Conservation (phyloP, 2,888 invertebrate genomes). For the Electrophaes corylata region DNA sequence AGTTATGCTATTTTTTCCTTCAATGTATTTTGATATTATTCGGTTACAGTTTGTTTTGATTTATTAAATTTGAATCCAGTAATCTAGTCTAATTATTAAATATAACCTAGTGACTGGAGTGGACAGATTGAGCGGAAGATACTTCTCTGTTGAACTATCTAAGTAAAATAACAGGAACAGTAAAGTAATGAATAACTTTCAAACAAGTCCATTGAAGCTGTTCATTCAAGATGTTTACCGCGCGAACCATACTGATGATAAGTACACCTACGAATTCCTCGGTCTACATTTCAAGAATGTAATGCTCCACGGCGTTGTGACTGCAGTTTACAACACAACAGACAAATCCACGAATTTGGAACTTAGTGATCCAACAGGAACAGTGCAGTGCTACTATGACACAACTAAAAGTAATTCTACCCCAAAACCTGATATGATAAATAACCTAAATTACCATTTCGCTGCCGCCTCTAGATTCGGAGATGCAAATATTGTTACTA, state of each 20-base stretch:
- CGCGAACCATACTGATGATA: conserved; percentile 60
- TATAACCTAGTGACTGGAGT: too few species aligned
- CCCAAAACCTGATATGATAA: conserved; percentile 49
- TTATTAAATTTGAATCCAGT: too few species aligned
- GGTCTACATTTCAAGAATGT: conserved; percentile 70
- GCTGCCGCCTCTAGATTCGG: conserved; percentile 52
- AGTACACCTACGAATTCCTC: conserved; percentile 71
- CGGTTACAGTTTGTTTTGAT: too few species aligned
- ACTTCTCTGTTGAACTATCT: too few species aligned
- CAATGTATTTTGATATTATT: too few species aligned
- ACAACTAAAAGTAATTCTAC: conserved; percentile 58
- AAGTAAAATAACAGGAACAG: not conserved
- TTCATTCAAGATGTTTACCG: conserved; percentile 77
- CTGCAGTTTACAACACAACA: conserved; percentile 61
- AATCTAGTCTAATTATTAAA: too few species aligned
- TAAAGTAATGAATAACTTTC: conserved; percentile 32
- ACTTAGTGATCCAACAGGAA: conserved; percentile 71
- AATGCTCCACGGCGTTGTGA: conserved; percentile 72
- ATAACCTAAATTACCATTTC: conserved; percentile 56
- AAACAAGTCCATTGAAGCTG: conserved; percentile 65
- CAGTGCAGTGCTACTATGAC: conserved; percentile 69
- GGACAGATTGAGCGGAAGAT: not conserved
- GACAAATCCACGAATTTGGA: conserved; percentile 59
- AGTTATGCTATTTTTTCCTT: too few species aligned
- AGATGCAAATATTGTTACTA: conserved; percentile 57